Percentiles rank a stretch among this genome's conserved stretches.
Conservation (phyloP, 2,888 invertebrate species). For the Pheosia gnoma region DNA sequence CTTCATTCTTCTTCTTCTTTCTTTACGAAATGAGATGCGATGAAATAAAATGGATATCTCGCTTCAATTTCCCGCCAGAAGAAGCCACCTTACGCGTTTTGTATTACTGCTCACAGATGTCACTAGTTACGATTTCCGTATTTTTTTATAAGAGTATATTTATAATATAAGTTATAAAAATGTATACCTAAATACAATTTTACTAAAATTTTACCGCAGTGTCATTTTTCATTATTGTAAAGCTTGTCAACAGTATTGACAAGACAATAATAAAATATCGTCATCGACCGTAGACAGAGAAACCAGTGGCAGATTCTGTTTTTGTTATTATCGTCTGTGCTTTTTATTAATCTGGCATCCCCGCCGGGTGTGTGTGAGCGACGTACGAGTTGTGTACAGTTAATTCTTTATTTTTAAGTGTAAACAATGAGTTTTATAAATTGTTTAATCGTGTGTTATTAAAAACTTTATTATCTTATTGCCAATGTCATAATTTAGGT, state of each 20-base stretch:
- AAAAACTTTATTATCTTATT: constrained; percentile 53
- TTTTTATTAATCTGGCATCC: constrained; percentile 65
- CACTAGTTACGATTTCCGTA: too few species aligned
- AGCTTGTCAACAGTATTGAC: not conserved
- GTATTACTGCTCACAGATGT: too few species aligned
- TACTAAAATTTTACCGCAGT: too few species aligned
- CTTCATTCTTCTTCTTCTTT: too few species aligned
- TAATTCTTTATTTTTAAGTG: constrained; percentile 74
- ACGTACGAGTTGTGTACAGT: constrained; percentile 74
- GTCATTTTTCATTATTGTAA: too few species aligned
- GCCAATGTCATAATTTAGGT: constrained; percentile 66
- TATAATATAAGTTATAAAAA: too few species aligned
- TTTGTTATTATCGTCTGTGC: constrained; percentile 30
- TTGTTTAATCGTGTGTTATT: constrained; percentile 59
- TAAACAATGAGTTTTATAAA: constrained; percentile 79
- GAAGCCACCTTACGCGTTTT: too few species aligned
- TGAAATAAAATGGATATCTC: too few species aligned
- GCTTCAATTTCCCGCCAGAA: too few species aligned
- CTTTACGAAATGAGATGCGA: too few species aligned
- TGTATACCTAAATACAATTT: too few species aligned
- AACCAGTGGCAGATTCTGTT: constrained; percentile 18
- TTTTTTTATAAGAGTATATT: not conserved
- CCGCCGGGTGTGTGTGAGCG: constrained; percentile 78
- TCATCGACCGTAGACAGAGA: too few species aligned
- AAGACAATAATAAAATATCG: not conserved